Evolutionary conservation across 2,888 invertebrate species (phyloP).

Genomic region (Oxytorus armatus): DNA sequence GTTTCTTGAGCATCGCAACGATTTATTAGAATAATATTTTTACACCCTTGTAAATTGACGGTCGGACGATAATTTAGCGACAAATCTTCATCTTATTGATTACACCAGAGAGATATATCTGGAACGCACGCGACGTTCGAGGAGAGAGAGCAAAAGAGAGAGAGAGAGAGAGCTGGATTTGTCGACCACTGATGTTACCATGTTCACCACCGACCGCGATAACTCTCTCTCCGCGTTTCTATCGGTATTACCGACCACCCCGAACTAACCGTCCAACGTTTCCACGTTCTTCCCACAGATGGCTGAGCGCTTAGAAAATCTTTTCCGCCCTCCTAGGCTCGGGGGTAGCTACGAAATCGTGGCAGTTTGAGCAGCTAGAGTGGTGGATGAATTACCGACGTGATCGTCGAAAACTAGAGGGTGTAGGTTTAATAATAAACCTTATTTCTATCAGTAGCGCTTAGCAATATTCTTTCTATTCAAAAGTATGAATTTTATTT

Average conservation of each 20-base stretch:
- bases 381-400: constrained; percentile 82
- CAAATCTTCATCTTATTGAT: constrained; percentile 66
- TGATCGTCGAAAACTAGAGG: constrained; percentile 73
- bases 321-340: constrained; percentile 80
- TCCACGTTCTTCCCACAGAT: constrained; percentile 80
- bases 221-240: constrained; percentile 69
- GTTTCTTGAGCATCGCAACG: constrained; percentile 31
- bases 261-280: constrained; percentile 75
- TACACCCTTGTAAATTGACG: constrained; percentile 9
- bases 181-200: constrained; percentile 72
- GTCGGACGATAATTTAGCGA: constrained; percentile 61
- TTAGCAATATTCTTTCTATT: no score
- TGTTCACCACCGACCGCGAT: constrained; percentile 82
- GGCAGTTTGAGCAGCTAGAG: constrained; percentile 66
- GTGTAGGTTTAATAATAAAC: constrained; percentile 2
- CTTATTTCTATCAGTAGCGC: constrained; percentile 1
- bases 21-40: constrained; percentile 46
- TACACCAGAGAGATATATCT: no score
- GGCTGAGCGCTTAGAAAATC: constrained; percentile 79
- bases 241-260: constrained; percentile 80
- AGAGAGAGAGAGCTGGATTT: constrained; percentile 54
- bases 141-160: no score
- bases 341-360: constrained; percentile 71
- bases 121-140: constrained; percentile 36
- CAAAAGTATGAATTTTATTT: no score